Percentiles rank a stretch among this genome's conserved stretches.
phyloP scores from a whole-genome alignment of 2,888 invertebrate genomes.

The Phragmatobia fuliginosa region DNA sequence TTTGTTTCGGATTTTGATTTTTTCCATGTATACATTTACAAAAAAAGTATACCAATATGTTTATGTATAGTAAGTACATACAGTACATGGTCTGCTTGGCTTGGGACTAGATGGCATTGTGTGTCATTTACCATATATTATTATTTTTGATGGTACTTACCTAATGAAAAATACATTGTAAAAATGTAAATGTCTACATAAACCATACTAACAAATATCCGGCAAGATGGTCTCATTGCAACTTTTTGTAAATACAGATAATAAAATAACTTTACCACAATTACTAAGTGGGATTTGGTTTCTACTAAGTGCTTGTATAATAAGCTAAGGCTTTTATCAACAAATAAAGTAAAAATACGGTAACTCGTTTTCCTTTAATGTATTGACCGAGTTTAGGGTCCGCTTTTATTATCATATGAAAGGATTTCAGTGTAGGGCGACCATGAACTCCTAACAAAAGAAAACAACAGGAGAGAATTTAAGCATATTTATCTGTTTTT shows the following conservation, averaged over 20 bases:
- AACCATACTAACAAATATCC: background rate
- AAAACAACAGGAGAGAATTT: slow-evolving; percentile 11
- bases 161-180: background rate
- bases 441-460: slow-evolving; percentile 11
- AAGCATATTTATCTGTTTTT: background rate
- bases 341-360: slow-evolving; percentile 27
- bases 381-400: slow-evolving; percentile 23
- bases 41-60: no score
- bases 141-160: no score
- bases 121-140: no score
- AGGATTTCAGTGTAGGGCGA: slow-evolving; percentile 25
- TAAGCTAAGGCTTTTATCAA: slow-evolving; percentile 9
- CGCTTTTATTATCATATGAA: slow-evolving; percentile 34
- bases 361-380: slow-evolving; percentile 32
- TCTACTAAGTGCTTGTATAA: background rate
- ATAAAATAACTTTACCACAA: slow-evolving; percentile 6
- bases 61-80: background rate
- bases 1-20: no score
- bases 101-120: no score
- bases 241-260: background rate
- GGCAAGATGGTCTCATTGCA: background rate
- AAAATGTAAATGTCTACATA: background rate
- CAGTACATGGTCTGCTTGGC: no score
- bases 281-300: slow-evolving; percentile 1
- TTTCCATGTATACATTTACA: no score